Percentiles rank a stretch among this genome's conserved stretches.
Conservation (phyloP, 2,888 invertebrate species). For the Lepidocyrtinus sp. region DNA sequence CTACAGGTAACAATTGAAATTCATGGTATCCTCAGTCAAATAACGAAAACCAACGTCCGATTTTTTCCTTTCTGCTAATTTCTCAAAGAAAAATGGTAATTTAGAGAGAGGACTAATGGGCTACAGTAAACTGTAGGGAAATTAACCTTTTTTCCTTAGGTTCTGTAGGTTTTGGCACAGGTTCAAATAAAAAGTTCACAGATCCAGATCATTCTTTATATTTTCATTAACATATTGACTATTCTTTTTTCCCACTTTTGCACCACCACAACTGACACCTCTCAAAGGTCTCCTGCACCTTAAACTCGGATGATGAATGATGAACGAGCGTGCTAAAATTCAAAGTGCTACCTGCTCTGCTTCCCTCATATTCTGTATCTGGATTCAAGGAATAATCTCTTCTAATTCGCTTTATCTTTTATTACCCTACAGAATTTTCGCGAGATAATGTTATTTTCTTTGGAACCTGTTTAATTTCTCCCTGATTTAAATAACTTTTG, state of each 20-base stretch:
- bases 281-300: conserved; percentile 18
- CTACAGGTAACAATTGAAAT: background rate
- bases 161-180: conserved; percentile 50
- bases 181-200: conserved; percentile 44
- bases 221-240: conserved; percentile 9
- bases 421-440: background rate
- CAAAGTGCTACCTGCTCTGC: background rate
- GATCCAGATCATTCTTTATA: conserved; percentile 28
- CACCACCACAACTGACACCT: conserved; percentile 47
- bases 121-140: too few relatives aligned
- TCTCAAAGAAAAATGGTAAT: too few relatives aligned
- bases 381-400: background rate
- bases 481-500: background rate
- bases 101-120: too few relatives aligned
- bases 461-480: conserved; percentile 12
- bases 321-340: conserved; percentile 33
- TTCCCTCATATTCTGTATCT: background rate
- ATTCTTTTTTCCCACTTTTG: conserved; percentile 15
- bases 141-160: background rate
- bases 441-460: background rate
- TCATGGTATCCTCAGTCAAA: background rate
- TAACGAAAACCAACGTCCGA: background rate
- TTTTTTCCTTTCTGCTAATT: too few relatives aligned
- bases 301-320: conserved; percentile 1
- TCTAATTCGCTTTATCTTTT: background rate